These are phyloP conservation scores for Rotaria sp. DNA, from an alignment of 2,888 invertebrate species.

Conservation along the genomic window DNA sequence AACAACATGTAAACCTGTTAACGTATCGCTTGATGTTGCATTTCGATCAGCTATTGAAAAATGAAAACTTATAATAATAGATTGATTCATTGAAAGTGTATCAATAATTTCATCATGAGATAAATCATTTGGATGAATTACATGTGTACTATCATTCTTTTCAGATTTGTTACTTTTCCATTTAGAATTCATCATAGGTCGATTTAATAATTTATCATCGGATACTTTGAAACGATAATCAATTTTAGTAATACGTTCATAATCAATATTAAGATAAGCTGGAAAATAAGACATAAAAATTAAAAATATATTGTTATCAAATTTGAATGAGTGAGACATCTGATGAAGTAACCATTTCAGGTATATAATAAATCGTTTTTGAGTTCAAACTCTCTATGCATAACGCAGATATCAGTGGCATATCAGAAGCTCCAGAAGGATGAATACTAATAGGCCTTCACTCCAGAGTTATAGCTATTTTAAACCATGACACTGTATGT, in stretches of 20 bases:
- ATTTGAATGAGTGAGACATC: too few relatives aligned
- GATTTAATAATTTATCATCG: neutral
- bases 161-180: too few relatives aligned
- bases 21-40: neutral
- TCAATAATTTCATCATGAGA: neutral
- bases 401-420: too few relatives aligned
- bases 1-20: constrained; percentile 2
- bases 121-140: neutral
- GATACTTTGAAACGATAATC: neutral
- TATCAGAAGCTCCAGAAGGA: too few relatives aligned
- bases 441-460: too few relatives aligned
- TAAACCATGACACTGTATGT: too few relatives aligned
- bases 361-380: too few relatives aligned
- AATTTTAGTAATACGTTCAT: constrained; percentile 11
- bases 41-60: neutral
- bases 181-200: neutral
- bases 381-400: too few relatives aligned
- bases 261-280: constrained; percentile 1
- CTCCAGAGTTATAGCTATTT: too few relatives aligned
- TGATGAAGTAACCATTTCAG: too few relatives aligned
- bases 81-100: neutral
- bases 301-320: too few relatives aligned
- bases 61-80: neutral
- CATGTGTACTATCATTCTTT: neutral
- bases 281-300: neutral